Evolutionary conservation across 2,113 vertebrate genomes (phyloP), one percentile per base, ranked within the genome.

Genomic region (Anoplopoma fimbria): DNA sequence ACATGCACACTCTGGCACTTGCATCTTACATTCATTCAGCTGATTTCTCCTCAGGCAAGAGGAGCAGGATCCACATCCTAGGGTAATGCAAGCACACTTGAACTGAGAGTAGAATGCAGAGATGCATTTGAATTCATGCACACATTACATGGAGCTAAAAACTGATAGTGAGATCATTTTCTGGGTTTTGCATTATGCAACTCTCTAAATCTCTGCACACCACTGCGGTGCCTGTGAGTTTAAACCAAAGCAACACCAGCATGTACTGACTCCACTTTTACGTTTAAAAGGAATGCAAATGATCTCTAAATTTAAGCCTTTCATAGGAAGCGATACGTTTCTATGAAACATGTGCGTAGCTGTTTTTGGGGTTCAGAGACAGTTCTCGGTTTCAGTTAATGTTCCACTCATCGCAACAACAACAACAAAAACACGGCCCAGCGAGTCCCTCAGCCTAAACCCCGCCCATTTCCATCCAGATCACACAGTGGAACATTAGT

Each of bases 401-500:
- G 14, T n/a, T 55, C 51, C 57, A 60, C 6, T 51, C 49, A 31
- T 42, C 40, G 45, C 58, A 63, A 57, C 34, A 81, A 55, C n/a
- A 55, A 55, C n/a, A 53, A 57, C 51, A 27, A 19, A 4, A 21
- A 21, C 61, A 51, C 6, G 53, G 34, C 34, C 6, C 38, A 4
- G n/a, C 21, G 5, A 9, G n/a, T 40, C 31, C 38, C 49, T 7
- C 53, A 42, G 49, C 78, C 38, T 21, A 27, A 63, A 72, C 36
- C 8, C 1, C 6, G 2, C 65, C 75, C 31, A 63, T 65, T 69
- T 69, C 69, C 69, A 47, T 75, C 21, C 42, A 45, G 51, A 83
- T 74, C 61, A n/a, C 72, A 31, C 29, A 81, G 58, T 53, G 77
- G 69, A 87, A 82, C 71, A 57, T 87, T 81, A 79, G 78, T 89